Conservation (phyloP, 2,113 vertebrate species). For the Leuciscus idus region DNA sequence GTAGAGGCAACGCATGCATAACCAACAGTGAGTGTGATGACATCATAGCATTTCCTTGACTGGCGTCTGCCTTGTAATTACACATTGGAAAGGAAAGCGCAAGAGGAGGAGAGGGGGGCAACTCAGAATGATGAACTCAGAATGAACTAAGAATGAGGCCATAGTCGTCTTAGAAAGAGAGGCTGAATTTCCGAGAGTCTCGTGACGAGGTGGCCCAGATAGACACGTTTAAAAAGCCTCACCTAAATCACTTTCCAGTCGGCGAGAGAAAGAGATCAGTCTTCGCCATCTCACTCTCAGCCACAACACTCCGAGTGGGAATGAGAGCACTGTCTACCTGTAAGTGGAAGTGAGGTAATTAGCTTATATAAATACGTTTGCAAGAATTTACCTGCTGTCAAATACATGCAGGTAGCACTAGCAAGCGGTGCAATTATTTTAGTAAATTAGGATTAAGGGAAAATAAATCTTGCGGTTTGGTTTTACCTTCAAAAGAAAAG, state of each 20-base stretch:
- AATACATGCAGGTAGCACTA: neutral
- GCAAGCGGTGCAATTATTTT: neutral
- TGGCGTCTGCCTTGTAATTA: constrained; percentile 30
- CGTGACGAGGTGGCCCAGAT: constrained; percentile 39
- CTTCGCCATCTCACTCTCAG: constrained; percentile 49
- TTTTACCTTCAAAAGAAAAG: neutral
- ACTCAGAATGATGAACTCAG: neutral
- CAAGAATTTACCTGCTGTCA: neutral
- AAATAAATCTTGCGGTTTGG: neutral
- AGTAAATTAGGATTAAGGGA: neutral
- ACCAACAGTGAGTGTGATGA: constrained; percentile 51
- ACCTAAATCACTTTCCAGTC: constrained; percentile 64
- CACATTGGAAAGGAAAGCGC: constrained; percentile 72
- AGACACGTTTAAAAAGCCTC: constrained; percentile 52
- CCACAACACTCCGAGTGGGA: constrained; percentile 46
- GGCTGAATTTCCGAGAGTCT: constrained; percentile 20
- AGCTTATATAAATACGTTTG: neutral
- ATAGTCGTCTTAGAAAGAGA: constrained; percentile 40
- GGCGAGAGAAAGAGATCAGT: constrained; percentile 56
- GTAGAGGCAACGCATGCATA: neutral
- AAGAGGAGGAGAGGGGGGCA: neutral
- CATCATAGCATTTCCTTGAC: constrained; percentile 56
- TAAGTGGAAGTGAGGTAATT: constrained; percentile 18
- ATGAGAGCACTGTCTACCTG: constrained; percentile 29
- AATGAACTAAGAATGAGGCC: constrained; percentile 46